Conservation (phyloP, 2,113 vertebrate genomes). For the Trinectes maculatus region DNA sequence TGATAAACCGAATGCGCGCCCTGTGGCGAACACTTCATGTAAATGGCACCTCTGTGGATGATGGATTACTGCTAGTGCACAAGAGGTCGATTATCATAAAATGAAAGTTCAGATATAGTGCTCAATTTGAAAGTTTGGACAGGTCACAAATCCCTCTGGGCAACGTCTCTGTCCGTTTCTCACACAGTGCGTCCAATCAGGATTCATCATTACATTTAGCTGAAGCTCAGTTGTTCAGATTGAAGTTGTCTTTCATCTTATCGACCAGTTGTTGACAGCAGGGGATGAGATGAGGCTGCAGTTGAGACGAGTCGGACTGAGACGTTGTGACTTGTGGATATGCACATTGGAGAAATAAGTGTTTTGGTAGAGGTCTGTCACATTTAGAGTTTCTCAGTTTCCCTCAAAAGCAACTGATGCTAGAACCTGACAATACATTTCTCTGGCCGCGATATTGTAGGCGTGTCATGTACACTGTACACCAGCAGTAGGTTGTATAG, state of each 20-base stretch:
- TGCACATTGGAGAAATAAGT: slow-evolving; percentile 4
- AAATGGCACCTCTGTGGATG: slow-evolving; percentile 34
- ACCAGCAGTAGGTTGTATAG: slow-evolving; percentile 18
- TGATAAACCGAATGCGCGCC: not conserved
- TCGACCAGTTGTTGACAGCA: slow-evolving; percentile 56
- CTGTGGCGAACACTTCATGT: slow-evolving; percentile 32
- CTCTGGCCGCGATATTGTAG: not conserved
- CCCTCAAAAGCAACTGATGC: not conserved
- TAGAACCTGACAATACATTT: slow-evolving; percentile 1
- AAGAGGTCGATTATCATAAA: slow-evolving; percentile 65
- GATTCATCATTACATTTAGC: slow-evolving; percentile 62
- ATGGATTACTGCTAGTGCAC: slow-evolving; percentile 38
- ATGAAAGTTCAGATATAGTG: slow-evolving; percentile 35
- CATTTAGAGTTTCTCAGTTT: slow-evolving; percentile 7
- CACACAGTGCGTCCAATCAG: slow-evolving; percentile 48
- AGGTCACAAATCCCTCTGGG: slow-evolving; percentile 47
- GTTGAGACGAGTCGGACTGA: slow-evolving; percentile 29
- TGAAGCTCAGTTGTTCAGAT: slow-evolving; percentile 52
- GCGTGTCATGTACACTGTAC: not conserved
- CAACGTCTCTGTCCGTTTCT: slow-evolving; percentile 50
- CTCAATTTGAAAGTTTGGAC: slow-evolving; percentile 42
- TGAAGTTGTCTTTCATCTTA: slow-evolving; percentile 65
- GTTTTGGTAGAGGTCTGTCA: slow-evolving; percentile 7
- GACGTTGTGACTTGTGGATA: slow-evolving; percentile 37
- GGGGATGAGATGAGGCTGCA: slow-evolving; percentile 41